phyloP scores from a whole-genome alignment of 2,888 invertebrate genomes.

The Steinernema scapterisci region DNA sequence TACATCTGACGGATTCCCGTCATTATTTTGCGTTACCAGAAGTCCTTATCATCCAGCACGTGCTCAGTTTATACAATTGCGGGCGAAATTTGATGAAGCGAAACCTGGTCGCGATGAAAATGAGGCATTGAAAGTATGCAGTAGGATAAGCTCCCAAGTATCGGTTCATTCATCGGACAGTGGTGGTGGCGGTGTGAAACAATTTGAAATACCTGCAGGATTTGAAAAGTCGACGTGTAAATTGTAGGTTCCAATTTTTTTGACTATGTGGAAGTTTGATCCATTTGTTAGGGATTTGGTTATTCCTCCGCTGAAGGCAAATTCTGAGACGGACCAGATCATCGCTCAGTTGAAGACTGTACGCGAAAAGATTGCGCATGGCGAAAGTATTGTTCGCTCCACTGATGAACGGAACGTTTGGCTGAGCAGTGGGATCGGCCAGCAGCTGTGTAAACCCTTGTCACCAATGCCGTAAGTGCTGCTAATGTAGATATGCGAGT shows the following conservation, averaged over 20 bases:
- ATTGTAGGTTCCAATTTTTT: constrained; percentile 45
- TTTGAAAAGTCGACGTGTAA: constrained; percentile 60
- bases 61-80: constrained; percentile 37
- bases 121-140: background rate
- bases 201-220: constrained; percentile 57
- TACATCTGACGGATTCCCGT: constrained; percentile 34
- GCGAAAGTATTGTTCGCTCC: constrained; percentile 25
- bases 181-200: constrained; percentile 37
- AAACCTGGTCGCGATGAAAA: constrained; percentile 1
- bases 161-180: constrained; percentile 6
- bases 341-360: constrained; percentile 41
- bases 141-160: background rate
- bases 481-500: background rate
- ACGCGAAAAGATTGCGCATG: constrained; percentile 7
- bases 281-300: constrained; percentile 47
- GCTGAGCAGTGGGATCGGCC: constrained; percentile 22
- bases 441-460: constrained; percentile 9
- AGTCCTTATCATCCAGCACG: constrained; percentile 42
- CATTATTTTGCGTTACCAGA: constrained; percentile 41
- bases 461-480: background rate
- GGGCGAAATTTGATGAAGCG: background rate
- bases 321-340: constrained; percentile 47
- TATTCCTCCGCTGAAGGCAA: constrained; percentile 48
- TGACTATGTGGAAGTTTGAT: background rate
- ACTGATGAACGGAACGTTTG: constrained; percentile 19